Percentiles rank a stretch among this genome's conserved stretches.
Evolutionary conservation across 2,797 vertebrate species (phyloP).

Genomic region (Etheostoma nigrum): DNA sequence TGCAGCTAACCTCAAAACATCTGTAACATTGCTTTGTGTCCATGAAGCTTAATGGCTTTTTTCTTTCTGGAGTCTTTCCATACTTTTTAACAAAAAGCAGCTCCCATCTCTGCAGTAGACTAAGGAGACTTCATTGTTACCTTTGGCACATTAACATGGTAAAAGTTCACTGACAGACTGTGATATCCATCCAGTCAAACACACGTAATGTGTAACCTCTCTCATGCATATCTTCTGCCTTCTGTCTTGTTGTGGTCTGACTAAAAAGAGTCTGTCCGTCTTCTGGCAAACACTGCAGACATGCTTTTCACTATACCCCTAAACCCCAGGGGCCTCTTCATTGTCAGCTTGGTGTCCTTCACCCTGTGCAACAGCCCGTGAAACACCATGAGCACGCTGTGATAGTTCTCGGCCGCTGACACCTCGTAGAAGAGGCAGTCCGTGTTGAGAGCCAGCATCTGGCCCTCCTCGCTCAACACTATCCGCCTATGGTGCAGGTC

Average conservation of each 20-base stretch:
- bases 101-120: background rate
- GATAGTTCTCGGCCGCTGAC: constrained; percentile 87
- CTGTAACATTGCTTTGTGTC: background rate
- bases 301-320: constrained; percentile 86
- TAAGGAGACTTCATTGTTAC: background rate
- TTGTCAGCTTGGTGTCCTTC: constrained; percentile 73
- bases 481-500: constrained; percentile 86
- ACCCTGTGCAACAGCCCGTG: constrained; percentile 84
- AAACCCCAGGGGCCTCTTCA: constrained; percentile 73
- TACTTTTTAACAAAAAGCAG: background rate
- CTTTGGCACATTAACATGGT: constrained; percentile 8
- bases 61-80: constrained; percentile 12
- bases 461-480: constrained; percentile 85
- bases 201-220: background rate
- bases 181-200: constrained; percentile 12
- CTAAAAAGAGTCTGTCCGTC: constrained; percentile 76
- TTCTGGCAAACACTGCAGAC: constrained; percentile 86
- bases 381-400: constrained; percentile 84
- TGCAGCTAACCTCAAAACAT: background rate
- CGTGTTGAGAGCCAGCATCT: constrained; percentile 79
- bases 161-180: constrained; percentile 2
- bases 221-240: background rate
- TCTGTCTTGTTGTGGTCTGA: background rate
- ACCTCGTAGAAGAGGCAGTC: constrained; percentile 87
- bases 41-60: constrained; percentile 21